phyloP scores from a whole-genome alignment of 2,888 invertebrate species.

The Alsophila aescularia region DNA sequence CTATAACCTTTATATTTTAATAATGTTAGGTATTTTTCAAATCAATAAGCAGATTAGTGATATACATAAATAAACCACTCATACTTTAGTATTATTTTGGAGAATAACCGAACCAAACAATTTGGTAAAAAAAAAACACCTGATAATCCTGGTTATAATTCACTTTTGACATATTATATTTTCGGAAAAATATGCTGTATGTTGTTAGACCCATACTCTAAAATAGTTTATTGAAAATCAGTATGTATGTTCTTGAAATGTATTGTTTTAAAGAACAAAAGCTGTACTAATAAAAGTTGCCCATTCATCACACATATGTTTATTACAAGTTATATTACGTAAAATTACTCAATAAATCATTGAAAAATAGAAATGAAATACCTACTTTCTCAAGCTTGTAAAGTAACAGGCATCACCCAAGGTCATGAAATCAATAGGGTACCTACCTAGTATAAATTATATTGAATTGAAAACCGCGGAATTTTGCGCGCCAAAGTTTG shows the following conservation, averaged over 20 bases:
- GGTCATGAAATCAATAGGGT: constrained; percentile 7
- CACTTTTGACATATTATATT: no score
- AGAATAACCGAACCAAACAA: no score
- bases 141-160: no score
- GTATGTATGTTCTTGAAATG: neutral
- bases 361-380: constrained; percentile 3
- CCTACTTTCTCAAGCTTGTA: neutral
- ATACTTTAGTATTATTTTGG: no score
- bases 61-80: no score
- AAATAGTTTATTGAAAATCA: no score
- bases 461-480: neutral
- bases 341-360: constrained; percentile 6
- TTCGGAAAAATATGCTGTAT: no score
- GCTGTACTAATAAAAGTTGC: neutral
- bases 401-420: constrained; percentile 14
- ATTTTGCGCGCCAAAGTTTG: neutral
- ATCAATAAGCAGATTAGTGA: no score
- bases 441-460: neutral
- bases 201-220: no score
- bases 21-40: no score
- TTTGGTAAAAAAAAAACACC: no score
- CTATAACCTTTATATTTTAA: no score
- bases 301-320: neutral
- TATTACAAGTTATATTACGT: neutral
- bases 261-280: neutral